These are phyloP conservation scores for Strix aluco DNA, from an alignment of 2,113 vertebrate genomes.

Conservation along the genomic window DNA sequence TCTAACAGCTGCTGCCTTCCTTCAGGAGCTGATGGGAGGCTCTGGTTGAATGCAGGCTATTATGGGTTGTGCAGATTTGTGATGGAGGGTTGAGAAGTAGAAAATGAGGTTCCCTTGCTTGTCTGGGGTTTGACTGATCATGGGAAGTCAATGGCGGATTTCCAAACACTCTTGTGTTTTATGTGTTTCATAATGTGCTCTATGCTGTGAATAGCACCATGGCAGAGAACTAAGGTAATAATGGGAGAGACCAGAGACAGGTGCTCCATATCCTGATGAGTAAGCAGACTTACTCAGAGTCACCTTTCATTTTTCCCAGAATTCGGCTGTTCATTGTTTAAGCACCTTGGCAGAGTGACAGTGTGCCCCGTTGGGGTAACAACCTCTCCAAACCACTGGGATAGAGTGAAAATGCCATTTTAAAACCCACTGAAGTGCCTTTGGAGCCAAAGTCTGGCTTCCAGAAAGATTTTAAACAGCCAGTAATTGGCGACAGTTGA, in stretches of 20 bases:
- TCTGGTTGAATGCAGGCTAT: background rate
- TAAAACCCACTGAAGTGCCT: background rate
- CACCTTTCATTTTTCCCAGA: background rate
- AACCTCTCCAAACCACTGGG: background rate
- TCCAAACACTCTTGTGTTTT: fast-evolving
- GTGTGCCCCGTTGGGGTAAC: background rate
- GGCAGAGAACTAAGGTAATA: background rate
- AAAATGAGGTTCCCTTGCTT: background rate
- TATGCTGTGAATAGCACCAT: background rate
- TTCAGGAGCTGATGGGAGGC: background rate
- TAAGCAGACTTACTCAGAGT: background rate
- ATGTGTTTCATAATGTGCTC: background rate
- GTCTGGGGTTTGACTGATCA: background rate
- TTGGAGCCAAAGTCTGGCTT: background rate
- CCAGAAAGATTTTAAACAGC: background rate
- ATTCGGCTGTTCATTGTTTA: background rate
- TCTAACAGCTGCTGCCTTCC: background rate
- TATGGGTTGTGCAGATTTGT: background rate
- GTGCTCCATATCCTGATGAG: background rate
- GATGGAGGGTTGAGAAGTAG: background rate
- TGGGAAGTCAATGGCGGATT: background rate
- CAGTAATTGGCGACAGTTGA: background rate
- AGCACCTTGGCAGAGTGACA: fast-evolving
- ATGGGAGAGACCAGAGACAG: background rate
- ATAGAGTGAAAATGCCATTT: background rate